Evolutionary conservation across 2,113 vertebrate genomes (phyloP), one percentile per base, ranked within the genome.

Genomic region (Nothoprocta pentlandii): DNA sequence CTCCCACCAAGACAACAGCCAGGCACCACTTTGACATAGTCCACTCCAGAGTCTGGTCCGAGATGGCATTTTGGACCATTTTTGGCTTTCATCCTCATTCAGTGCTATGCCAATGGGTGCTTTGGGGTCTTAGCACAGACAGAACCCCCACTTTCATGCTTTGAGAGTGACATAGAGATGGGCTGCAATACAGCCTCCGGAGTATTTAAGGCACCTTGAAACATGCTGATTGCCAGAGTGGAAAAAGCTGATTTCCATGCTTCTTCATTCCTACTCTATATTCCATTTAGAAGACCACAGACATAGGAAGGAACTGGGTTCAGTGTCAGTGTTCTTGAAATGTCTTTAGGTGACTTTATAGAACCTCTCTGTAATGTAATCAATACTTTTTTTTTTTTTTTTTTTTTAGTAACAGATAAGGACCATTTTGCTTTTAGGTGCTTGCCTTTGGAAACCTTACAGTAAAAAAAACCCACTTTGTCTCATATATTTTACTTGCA

Each of bases 241-340:
- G 14, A 59, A 92, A 91, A 84, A 69, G 47, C 62, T 81, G n/a
- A 64, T 85, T 89, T 93, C 89, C 58, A 66, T 85, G 93, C 80
- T 94, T 89, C 62, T 87, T 51, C 81, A 63, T 44, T 58, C 87
- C 67, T 92, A 44, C 84, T 73, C 67, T 58, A 41, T n/a, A 54
- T 76, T 85, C 26, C 19, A 69, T 85, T 75, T 32, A 67, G 36
- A 80, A 36, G 17, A 58, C 74, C 9, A 12, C 2, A 4, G 54
- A 36, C 11, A 3, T 2, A 62, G 36, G 9, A 93, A 77, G 69
- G 82, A 76, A 61, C 25, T 22, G 44, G 21, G 58, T 64, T 51
- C 77, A 87, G 30, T 32, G 15, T 26, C 42, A 64, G 3, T 2
- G 23, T 23, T 76, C 53, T 75, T 90, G 76, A 71, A 84, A 71